phyloP scores from a whole-genome alignment of 2,113 vertebrate species.

The Myrmophylax atrothorax region DNA sequence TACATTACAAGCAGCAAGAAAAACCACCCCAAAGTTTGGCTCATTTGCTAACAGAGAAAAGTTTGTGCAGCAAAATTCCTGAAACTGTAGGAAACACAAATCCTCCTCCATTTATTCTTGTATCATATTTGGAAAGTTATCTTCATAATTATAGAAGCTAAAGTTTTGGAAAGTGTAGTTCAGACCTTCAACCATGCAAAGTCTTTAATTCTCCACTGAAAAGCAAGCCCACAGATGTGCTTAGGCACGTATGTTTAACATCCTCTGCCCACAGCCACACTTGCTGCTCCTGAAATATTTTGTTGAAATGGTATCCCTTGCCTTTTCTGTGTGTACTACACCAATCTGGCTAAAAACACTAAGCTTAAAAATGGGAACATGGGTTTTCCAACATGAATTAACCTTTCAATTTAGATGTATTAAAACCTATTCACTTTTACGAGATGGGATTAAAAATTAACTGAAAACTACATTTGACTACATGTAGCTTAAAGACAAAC shows the following conservation, averaged over 20 bases:
- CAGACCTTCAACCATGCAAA: background rate
- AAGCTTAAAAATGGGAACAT: background rate
- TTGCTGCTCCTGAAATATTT: conserved; percentile 3
- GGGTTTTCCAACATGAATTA: background rate
- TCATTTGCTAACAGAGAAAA: background rate
- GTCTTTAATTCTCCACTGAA: background rate
- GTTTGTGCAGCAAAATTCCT: background rate
- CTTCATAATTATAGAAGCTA: background rate
- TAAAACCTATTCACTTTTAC: background rate
- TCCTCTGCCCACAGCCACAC: background rate
- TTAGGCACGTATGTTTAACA: background rate
- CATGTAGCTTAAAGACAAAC: background rate
- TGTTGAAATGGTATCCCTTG: background rate
- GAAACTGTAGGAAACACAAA: background rate
- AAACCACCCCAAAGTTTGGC: background rate
- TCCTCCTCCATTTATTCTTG: background rate
- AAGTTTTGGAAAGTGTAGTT: background rate
- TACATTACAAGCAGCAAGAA: background rate
- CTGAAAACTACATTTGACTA: background rate
- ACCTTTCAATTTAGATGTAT: background rate
- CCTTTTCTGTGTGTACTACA: background rate
- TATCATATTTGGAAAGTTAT: background rate
- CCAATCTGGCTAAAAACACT: background rate
- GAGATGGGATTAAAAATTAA: background rate
- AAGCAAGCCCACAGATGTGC: background rate